phyloP scores from a whole-genome alignment of 2,888 invertebrate species.

The Scaptomyza reducta region DNA sequence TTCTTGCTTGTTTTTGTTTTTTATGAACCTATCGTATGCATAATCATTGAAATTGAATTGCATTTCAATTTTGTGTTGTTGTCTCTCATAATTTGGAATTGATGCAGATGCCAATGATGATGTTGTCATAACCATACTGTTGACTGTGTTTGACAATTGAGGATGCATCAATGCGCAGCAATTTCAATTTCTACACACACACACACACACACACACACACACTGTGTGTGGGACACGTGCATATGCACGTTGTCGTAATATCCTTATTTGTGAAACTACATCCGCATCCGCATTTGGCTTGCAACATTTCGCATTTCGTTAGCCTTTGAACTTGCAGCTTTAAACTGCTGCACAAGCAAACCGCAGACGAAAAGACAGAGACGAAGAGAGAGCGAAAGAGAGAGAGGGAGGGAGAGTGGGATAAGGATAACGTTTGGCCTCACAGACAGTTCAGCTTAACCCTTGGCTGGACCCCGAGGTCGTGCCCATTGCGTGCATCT shows the following conservation, averaged over 20 bases:
- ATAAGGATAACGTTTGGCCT: slow-evolving; percentile 23
- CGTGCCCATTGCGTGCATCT: slow-evolving; percentile 31
- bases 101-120: slow-evolving; percentile 22
- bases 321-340: slow-evolving; percentile 47
- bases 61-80: slow-evolving; percentile 20
- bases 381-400: too few species aligned
- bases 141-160: slow-evolving; percentile 45
- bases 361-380: background rate
- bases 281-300: slow-evolving; percentile 36
- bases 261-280: slow-evolving; percentile 46
- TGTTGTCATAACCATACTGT: slow-evolving; percentile 36
- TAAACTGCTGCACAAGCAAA: slow-evolving; percentile 1
- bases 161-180: slow-evolving; percentile 47
- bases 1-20: too few species aligned
- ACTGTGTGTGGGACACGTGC: background rate
- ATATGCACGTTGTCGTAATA: slow-evolving; percentile 9
- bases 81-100: slow-evolving; percentile 31
- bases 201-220: slow-evolving; percentile 10
- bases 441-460: slow-evolving; percentile 46
- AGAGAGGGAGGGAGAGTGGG: background rate
- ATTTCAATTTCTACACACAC: slow-evolving; percentile 45
- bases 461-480: slow-evolving; percentile 46
- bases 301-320: slow-evolving; percentile 41
- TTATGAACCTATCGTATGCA: background rate
- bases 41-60: slow-evolving; percentile 23